phyloP scores from a whole-genome alignment of 2,113 vertebrate species.

The Bothrops jararaca region DNA sequence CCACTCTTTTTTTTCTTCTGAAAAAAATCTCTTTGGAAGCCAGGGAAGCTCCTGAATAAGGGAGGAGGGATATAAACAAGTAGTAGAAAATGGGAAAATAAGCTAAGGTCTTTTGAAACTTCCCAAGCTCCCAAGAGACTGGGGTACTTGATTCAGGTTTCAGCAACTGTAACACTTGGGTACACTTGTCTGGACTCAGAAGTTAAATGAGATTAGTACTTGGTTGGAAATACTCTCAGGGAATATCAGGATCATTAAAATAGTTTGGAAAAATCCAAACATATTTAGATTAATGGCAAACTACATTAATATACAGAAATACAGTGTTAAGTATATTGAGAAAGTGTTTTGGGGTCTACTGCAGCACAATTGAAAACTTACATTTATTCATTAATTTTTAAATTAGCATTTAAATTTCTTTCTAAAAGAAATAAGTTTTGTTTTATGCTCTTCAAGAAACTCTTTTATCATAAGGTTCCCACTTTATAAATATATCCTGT shows the following conservation, averaged over 20 bases:
- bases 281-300: neutral
- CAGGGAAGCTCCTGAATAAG: too few relatives aligned
- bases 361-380: constrained; percentile 4
- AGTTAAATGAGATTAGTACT: neutral
- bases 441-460: constrained; percentile 10
- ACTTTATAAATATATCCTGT: constrained; percentile 13
- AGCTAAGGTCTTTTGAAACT: too few relatives aligned
- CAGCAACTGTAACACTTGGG: too few relatives aligned
- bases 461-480: neutral
- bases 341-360: neutral
- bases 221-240: neutral
- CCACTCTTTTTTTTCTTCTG: too few relatives aligned
- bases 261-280: neutral
- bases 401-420: constrained; percentile 7
- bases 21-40: too few relatives aligned
- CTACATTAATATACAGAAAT: neutral
- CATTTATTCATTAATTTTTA: constrained; percentile 33
- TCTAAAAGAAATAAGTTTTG: neutral
- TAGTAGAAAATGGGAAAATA: too few relatives aligned
- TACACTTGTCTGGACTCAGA: neutral
- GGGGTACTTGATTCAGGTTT: too few relatives aligned
- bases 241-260: neutral
- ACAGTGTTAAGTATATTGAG: constrained; percentile 1
- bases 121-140: too few relatives aligned
- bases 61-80: too few relatives aligned